A percentile compares a stretch with the other conserved stretches of the same genome.
phyloP scores from a whole-genome alignment of 2,797 vertebrate species.

The Halcyon leucocephala region DNA sequence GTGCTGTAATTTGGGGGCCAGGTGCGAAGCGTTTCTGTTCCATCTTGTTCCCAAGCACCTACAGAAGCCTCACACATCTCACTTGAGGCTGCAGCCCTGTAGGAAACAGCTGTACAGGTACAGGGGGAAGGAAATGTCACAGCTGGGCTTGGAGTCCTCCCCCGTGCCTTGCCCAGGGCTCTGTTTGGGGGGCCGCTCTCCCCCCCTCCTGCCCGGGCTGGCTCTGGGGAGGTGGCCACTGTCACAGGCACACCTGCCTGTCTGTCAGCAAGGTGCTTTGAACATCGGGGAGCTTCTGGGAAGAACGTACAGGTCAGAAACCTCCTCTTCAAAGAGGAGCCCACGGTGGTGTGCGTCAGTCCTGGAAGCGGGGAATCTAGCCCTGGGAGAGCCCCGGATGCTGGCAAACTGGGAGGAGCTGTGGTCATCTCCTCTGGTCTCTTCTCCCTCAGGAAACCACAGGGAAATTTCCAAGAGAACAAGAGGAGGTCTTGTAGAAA shows the following conservation, averaged over 20 bases:
- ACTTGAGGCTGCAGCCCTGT: conserved; percentile 76
- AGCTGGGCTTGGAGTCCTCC: conserved; percentile 62
- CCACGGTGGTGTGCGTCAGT: not conserved
- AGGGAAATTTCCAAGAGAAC: not conserved
- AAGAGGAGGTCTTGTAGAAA: not conserved
- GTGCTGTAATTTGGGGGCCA: conserved; percentile 83
- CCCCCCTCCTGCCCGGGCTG: not conserved
- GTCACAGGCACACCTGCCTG: conserved; percentile 51
- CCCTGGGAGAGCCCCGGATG: not conserved
- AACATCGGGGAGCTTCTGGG: conserved; percentile 16
- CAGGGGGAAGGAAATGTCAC: conserved; percentile 74
- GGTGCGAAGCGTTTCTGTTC: conserved; percentile 86
- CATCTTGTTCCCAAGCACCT: conserved; percentile 83
- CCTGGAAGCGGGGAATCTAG: not conserved
- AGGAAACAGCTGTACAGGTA: conserved; percentile 83
- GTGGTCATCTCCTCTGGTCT: not conserved
- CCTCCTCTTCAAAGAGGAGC: conserved; percentile 26
- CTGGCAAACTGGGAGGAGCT: not conserved
- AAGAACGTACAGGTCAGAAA: conserved; percentile 16
- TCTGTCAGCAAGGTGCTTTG: conserved; percentile 56
- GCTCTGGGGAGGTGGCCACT: conserved; percentile 32
- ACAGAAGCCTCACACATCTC: conserved; percentile 79
- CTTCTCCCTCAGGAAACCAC: not conserved
- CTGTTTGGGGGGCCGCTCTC: conserved; percentile 3
- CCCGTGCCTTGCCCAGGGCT: conserved; percentile 37